A percentile compares a stretch with the other conserved stretches of the same genome.
phyloP scores from a whole-genome alignment of 2,888 invertebrate species.

The Asteroscopus sphinx region DNA sequence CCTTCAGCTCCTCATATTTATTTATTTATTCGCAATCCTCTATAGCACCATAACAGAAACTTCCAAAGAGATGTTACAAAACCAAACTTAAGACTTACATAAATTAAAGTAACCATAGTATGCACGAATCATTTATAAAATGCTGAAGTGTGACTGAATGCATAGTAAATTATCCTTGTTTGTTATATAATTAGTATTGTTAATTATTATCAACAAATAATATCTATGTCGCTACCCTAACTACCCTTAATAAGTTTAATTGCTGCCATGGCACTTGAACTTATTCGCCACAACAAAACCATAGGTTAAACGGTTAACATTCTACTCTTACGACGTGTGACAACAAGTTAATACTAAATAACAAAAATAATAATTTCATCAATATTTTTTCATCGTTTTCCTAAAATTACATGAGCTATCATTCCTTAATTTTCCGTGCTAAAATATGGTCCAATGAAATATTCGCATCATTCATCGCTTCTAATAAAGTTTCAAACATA shows the following conservation, averaged over 20 bases:
- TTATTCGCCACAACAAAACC: conserved; percentile 36
- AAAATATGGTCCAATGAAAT: not conserved
- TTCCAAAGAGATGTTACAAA: no score
- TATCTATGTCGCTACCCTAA: conserved; percentile 7
- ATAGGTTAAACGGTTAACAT: conserved; percentile 45
- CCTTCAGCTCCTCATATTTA: no score
- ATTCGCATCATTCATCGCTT: conserved; percentile 13
- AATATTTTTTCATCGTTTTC: no score
- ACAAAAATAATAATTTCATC: no score
- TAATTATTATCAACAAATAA: not conserved
- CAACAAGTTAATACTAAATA: no score
- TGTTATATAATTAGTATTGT: not conserved
- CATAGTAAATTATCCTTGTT: conserved; percentile 21
- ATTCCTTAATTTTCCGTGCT: not conserved
- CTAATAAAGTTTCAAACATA: conserved; percentile 15
- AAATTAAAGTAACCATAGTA: not conserved
- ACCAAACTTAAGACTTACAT: conserved; percentile 4
- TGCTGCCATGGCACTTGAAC: conserved; percentile 14
- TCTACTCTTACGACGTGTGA: no score
- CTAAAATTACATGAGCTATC: not conserved
- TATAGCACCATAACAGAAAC: no score
- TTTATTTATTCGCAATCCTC: no score
- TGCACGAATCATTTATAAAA: not conserved
- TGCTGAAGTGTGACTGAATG: conserved; percentile 4
- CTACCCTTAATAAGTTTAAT: conserved; percentile 14